phyloP scores from a whole-genome alignment of 53 echinoderm and acorn worm genomes.

The Crossaster papposus region DNA sequence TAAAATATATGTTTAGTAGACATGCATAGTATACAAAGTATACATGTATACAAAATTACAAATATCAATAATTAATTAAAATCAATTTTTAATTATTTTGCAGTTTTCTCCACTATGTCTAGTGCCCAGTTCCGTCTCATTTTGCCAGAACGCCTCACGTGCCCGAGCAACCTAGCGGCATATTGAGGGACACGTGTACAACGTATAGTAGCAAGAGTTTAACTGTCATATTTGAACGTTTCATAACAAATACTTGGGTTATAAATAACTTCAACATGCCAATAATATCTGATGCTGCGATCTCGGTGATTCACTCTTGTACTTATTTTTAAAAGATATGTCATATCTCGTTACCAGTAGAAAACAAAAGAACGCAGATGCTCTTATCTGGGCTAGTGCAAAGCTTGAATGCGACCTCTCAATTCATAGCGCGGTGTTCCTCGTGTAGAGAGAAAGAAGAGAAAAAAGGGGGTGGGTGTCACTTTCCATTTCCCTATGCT shows the following conservation, averaged over 20 bases:
- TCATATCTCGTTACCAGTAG: constrained; percentile 5
- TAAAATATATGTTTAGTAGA: background rate
- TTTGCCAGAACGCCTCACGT: no score
- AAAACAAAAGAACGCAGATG: background rate
- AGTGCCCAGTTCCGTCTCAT: no score
- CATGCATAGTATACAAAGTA: no score
- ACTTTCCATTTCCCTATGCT: constrained; percentile 11
- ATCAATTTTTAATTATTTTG: no score
- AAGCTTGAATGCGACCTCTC: background rate
- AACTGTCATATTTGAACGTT: background rate
- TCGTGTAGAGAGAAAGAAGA: background rate
- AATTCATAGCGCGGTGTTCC: background rate
- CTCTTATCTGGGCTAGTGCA: background rate
- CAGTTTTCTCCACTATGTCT: no score
- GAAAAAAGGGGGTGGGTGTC: constrained; percentile 30
- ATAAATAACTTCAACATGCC: background rate
- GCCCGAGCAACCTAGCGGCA: no score
- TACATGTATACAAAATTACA: no score
- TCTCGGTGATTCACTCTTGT: background rate
- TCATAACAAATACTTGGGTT: constrained; percentile 2
- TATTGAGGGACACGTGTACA: background rate
- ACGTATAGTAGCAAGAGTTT: background rate
- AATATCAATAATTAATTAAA: no score
- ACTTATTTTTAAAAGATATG: background rate
- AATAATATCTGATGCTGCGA: background rate